These are phyloP conservation scores for Hedychridium roseum DNA, from an alignment of 2,888 invertebrate genomes.

Conservation along the genomic window DNA sequence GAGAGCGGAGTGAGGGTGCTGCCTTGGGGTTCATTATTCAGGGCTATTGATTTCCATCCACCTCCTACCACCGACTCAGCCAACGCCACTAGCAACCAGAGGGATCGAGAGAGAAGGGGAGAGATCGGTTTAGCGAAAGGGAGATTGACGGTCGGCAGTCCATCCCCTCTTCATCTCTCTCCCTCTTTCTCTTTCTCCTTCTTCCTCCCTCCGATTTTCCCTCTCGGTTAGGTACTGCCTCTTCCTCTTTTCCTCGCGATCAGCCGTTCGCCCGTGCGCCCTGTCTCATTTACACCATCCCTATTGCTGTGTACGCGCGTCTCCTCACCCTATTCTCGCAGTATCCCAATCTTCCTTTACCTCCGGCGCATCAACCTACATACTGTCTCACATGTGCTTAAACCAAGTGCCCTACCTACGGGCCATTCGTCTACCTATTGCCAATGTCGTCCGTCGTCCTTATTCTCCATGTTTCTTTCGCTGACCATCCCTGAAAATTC, in stretches of 20 bases:
- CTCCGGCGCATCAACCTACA: slow-evolving; percentile 43
- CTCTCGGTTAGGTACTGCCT: slow-evolving; percentile 8
- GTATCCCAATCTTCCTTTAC: slow-evolving; percentile 23
- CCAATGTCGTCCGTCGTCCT: slow-evolving; percentile 2
- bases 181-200: slow-evolving; percentile 23
- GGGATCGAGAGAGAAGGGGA: slow-evolving; percentile 33
- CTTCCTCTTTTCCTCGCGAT: slow-evolving; percentile 15
- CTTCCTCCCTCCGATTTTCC: slow-evolving; percentile 17
- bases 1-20: slow-evolving; percentile 52
- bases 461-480: not conserved
- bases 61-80: slow-evolving; percentile 52
- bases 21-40: slow-evolving; percentile 63
- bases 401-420: slow-evolving; percentile 40
- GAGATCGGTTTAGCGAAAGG: slow-evolving; percentile 27
- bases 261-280: slow-evolving; percentile 16
- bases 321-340: slow-evolving; percentile 9
- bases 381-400: slow-evolving; percentile 47
- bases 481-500: no score
- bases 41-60: slow-evolving; percentile 64
- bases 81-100: slow-evolving; percentile 49
- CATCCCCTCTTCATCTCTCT: slow-evolving; percentile 18
- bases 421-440: no score
- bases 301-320: not conserved
- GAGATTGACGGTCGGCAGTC: slow-evolving; percentile 46
- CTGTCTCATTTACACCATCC: not conserved